Evolutionary conservation across 2,888 invertebrate genomes (phyloP), one percentile per base, ranked within the genome.

Genomic region (Zele albiditarsus): DNA sequence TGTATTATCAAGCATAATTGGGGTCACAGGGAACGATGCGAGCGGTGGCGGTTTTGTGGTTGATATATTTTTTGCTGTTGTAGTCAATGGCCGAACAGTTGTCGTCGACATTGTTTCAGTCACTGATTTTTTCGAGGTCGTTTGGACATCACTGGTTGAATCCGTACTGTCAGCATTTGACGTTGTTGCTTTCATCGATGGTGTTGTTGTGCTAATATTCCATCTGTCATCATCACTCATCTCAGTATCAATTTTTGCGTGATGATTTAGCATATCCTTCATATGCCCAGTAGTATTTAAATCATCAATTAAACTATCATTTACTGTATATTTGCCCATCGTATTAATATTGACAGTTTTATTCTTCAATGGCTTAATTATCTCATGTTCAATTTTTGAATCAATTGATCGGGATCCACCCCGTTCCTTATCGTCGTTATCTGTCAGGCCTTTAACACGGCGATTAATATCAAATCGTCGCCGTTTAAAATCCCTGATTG

Each of bases 1-100:
- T 65, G 75, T 63, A 77, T 80, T 77, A 46, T 75, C 62, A 65
- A 78, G n/a, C 71, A 80, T 78, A n/a, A 67, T 77, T 62, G 85
- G 85, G 3, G 86, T 86, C 42, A 85, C 85, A 42, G 87, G 84
- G 69, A 85, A 85, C 57, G 81, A 78, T 5, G 84, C 80, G 20
- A 78, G 46, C 16, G 75, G 76, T 49, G 58, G 77, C 12, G 71
- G 70, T 58, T 70, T 76, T 49, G 77, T 63, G 28, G 72, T 77
- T 38, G 80, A 79, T 73, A 46, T 69, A 53, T 73, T 57, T 66
- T 80, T 73, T 31, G 77, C 79, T 68, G 77, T 79, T 67, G 62
- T 58, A 46, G 69, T 60, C 46, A 77, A 77, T 71, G 80, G 78
- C 74, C 63, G 74, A 6, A 53, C 53, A 69, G 77, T 57, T 68